Conservation (phyloP, 1,140 invertebrate genomes). For the Hypothenemus hampei region DNA sequence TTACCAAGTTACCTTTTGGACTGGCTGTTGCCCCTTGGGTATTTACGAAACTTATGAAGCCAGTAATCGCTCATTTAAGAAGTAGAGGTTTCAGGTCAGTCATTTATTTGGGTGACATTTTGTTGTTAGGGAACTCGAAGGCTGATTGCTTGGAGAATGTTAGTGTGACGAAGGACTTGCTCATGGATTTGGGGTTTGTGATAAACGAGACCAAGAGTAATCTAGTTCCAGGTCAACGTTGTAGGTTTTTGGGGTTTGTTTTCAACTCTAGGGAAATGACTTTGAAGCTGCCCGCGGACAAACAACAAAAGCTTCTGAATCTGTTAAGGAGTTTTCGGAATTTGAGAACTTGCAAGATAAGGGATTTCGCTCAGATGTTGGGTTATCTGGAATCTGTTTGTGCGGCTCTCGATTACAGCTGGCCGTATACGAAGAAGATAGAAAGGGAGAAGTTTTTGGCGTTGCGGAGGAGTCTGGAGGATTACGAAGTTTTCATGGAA, state of each 20-base stretch:
- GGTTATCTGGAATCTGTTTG: not conserved
- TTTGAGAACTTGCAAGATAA: not conserved
- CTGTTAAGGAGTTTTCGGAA: not conserved
- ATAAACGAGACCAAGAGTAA: not conserved
- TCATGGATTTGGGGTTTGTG: not conserved
- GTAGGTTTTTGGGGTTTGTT: not conserved
- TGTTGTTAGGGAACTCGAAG: not conserved
- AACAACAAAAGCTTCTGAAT: not conserved
- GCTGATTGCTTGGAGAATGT: not conserved
- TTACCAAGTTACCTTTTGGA: constrained; percentile 15
- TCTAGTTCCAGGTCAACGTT: not conserved
- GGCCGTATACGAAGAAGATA: no score
- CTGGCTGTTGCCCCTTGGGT: no score
- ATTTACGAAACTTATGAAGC: constrained; percentile 19
- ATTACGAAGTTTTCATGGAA: not conserved
- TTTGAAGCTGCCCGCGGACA: not conserved
- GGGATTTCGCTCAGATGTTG: not conserved
- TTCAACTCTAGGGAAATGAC: not conserved
- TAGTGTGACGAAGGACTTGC: not conserved
- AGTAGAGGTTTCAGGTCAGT: constrained; percentile 8
- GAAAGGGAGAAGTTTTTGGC: not conserved
- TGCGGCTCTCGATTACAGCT: no score
- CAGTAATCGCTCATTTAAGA: constrained; percentile 10
- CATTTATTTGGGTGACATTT: constrained; percentile 21
- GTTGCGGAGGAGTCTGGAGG: not conserved